Evolutionary conservation across 2,113 vertebrate genomes (phyloP).

Genomic region (Dasyornis broadbenti): DNA sequence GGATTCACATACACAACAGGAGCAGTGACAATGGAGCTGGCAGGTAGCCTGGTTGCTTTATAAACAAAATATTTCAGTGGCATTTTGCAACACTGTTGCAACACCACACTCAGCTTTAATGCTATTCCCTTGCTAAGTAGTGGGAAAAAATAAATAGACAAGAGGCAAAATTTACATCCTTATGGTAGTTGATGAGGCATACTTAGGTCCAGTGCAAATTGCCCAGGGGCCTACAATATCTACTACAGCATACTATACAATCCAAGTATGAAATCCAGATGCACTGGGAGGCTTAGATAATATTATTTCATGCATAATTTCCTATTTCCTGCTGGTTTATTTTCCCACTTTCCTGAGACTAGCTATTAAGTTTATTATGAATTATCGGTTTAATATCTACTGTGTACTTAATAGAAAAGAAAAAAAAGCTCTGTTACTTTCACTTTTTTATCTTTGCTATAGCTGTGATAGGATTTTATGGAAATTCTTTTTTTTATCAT

Average conservation of each 20-base stretch:
- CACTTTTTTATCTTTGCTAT: background rate
- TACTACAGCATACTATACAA: background rate
- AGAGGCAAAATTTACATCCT: background rate
- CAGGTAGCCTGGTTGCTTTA: background rate
- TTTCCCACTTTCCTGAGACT: slow-evolving; percentile 17
- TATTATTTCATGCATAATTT: slow-evolving; percentile 52
- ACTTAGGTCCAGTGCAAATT: slow-evolving; percentile 5
- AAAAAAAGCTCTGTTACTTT: background rate
- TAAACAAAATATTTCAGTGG: background rate
- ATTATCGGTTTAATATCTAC: slow-evolving; percentile 48
- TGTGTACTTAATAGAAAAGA: slow-evolving; percentile 20
- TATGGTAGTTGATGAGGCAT: background rate
- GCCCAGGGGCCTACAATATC: background rate
- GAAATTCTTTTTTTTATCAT: background rate
- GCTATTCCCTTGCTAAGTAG: background rate
- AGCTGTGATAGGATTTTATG: background rate
- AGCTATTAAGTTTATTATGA: slow-evolving; percentile 56
- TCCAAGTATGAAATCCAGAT: slow-evolving; percentile 3
- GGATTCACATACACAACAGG: background rate
- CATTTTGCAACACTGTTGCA: background rate
- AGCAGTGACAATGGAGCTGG: background rate
- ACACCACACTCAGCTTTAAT: background rate
- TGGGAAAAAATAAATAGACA: background rate
- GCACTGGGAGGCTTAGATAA: background rate
- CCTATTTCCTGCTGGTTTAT: slow-evolving; percentile 43